Evolutionary conservation across 2,888 invertebrate species (phyloP), one percentile per base, ranked within the genome.

Genomic region (Nematopogon swammerdamellus): DNA sequence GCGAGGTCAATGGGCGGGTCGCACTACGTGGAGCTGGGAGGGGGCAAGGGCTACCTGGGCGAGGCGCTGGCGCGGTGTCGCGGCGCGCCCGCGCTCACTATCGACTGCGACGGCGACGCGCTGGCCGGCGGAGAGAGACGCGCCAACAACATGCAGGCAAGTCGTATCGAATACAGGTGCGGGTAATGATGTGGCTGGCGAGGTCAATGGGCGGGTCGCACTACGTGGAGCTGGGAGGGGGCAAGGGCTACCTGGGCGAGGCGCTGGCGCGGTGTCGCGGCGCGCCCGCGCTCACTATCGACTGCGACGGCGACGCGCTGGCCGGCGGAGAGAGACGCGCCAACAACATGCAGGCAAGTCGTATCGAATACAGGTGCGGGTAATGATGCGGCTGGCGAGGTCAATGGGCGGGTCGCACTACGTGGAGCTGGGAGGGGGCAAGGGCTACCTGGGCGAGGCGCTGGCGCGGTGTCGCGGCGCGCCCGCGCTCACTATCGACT

Each of bases 381-480:
- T n/a, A n/a, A n/a, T n/a, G n/a, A n/a, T n/a, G n/a, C n/a, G n/a
- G n/a, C n/a, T n/a, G n/a, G n/a, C n/a, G n/a, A n/a, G n/a, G n/a
- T n/a, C n/a, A n/a, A n/a, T n/a, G n/a, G 11, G 20, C 4, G n/a
- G 14, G 14, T 19, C 19, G 25, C 52, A 49, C 16, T 72, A 91
- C 43, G 80, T 95, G n/a, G 96, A 96, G 64, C 86, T 92, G 44
- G 96, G 96, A 0, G 94, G 94, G 96, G 96, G 0, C 90, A 92
- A n/a, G n/a, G n/a, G n/a, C n/a, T n/a, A n/a, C n/a, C 63, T 95
- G 30, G 89, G 91, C 44, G 86, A 88, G 0, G 83, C 88, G 11
- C 64, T 96, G 46, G 83, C 89, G 0, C 74, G 91, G 4, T 84
- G 87, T 52, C 85, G 91, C 65, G 66, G 79, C 19, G 70, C 91